phyloP scores from a whole-genome alignment of 2,797 vertebrate species.

The Fistularia tabacaria region DNA sequence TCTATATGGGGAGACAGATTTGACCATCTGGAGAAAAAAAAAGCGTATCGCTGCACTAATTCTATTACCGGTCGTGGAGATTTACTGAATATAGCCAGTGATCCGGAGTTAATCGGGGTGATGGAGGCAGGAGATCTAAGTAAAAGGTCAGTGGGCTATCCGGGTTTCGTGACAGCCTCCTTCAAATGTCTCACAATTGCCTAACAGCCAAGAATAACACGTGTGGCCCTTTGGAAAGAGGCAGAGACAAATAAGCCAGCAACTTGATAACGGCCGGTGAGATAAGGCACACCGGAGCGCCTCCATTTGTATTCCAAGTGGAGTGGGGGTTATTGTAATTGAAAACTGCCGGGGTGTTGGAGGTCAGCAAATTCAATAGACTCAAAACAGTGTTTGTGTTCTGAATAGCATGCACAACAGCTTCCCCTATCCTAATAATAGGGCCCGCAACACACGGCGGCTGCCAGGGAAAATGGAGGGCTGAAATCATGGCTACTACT shows the following conservation, averaged over 20 bases:
- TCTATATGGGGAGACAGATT: slow-evolving; percentile 12
- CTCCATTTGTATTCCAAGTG: slow-evolving; percentile 59
- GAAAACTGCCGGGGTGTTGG: slow-evolving; percentile 54
- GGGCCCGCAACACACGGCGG: background rate
- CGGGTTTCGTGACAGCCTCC: slow-evolving; percentile 40
- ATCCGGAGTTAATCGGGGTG: slow-evolving; percentile 78
- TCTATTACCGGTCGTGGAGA: slow-evolving; percentile 55
- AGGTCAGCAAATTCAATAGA: slow-evolving; percentile 62
- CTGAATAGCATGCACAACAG: slow-evolving; percentile 29
- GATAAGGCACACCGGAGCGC: slow-evolving; percentile 37
- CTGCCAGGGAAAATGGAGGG: slow-evolving; percentile 1
- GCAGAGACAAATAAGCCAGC: slow-evolving; percentile 46
- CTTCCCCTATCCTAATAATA: slow-evolving; percentile 30
- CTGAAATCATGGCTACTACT: slow-evolving; percentile 30
- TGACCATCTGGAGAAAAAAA: slow-evolving; percentile 30
- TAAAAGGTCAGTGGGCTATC: slow-evolving; percentile 39
- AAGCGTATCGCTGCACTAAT: slow-evolving; percentile 53
- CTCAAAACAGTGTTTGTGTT: slow-evolving; percentile 47
- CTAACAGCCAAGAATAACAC: slow-evolving; percentile 38
- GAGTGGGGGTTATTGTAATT: slow-evolving; percentile 57
- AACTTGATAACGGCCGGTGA: slow-evolving; percentile 53
- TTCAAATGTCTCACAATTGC: slow-evolving; percentile 51
- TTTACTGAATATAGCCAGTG: slow-evolving; percentile 70
- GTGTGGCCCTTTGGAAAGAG: slow-evolving; percentile 40
- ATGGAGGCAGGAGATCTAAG: slow-evolving; percentile 54